Base-by-base conservation (phyloP, 2,113 vertebrate genomes). In the Pomatorhinus ruficollis region DNA sequence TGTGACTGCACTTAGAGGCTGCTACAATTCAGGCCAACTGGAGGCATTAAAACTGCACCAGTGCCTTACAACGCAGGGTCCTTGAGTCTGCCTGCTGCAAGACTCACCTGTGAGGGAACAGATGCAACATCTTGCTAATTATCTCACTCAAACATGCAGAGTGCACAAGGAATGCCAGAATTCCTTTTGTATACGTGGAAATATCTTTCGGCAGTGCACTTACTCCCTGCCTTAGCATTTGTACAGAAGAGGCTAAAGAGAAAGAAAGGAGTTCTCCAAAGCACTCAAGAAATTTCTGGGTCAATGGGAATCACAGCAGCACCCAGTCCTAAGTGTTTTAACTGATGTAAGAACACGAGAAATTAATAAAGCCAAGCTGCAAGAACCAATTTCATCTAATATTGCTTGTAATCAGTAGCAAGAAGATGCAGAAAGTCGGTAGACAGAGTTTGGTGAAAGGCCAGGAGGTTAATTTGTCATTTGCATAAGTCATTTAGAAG, bases 401-500 rank as follows among this genome's bases (percentile, higher is more conserved):
- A 80, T 27, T 66, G 56, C 85, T 66, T 59, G 54, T 93, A 92
- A 94, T 96, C 78, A 33, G 75, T 69, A 88, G 39, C 39, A 86
- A 66, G 82, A 93, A 57, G 88, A 86, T 5, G 2, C 45, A 59
- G 47, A 66, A 95, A 88, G 47, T 92, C 74, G 20, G 54, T 64
- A 90, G 78, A 65, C 33, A 74, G 52, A 68, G 66, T 90, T 60
- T 95, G 81, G 97, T 95, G 85, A 64, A 93, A 96, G 88, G 90
- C 78, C 93, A 94, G 71, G 37, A 77, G 96, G 93, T 77, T 93
- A 95, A 96, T 96, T 92, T 96, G 5, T 68, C 78, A 93, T 96
- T 96, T 97, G 87, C 89, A 87, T 96, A 94, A 95, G 80, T 91
- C 75, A 81, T 84, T 96, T 95, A 79, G 81, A 88, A 92, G 88